Base-by-base conservation (phyloP, 2,797 vertebrate genomes). In the Trematomus bernacchii region DNA sequence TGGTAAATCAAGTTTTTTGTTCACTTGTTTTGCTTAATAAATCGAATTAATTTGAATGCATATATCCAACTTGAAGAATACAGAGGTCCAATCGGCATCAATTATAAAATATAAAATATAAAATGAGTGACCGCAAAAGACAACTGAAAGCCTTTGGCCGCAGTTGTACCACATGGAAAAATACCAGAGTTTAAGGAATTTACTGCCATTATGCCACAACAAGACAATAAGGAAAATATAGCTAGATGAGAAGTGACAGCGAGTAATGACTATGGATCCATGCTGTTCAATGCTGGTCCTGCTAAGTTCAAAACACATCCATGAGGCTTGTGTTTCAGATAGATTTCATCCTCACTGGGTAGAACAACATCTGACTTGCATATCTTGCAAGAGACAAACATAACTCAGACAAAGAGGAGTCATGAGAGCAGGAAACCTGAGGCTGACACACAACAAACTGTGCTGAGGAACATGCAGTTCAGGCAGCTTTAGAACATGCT, bases 401-500 rank as follows among this genome's bases (percentile, higher is more conserved):
- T 43, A 71, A 46, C 51, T 67, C 47, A 43, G 46, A 69, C 40
- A 82, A 65, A 76, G 18, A 50, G 48, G 13, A 37, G 47, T 67
- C 71, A 77, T 75, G 50, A 82, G 23, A 78, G 71, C 68, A 69
- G 52, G 68, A 73, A 83, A 65, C 68, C 75, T 1, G 54, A 87
- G 74, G 69, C 83, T 71, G 37, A 71, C 61, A 76, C 33, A 85
- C 33, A 67, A 85, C 75, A 88, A 75, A 70, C 30, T 87, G 87
- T 42, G 83, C 89, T 83, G 86, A 83, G 77, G 77, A 74, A 81
- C 92, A 93, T 94, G 93, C 93, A 89, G 70, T 74, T 87, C 75
- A 86, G 77, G 83, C 78, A 73, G 84, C 79, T 84, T 73, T 66
- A 68, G 54, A 71, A 75, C 90, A 92, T 92, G 90, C 91, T 79